Evolutionary conservation across 2,888 invertebrate species (phyloP), one percentile per base, ranked within the genome.

Genomic region (Siphonodentalium dalli): DNA sequence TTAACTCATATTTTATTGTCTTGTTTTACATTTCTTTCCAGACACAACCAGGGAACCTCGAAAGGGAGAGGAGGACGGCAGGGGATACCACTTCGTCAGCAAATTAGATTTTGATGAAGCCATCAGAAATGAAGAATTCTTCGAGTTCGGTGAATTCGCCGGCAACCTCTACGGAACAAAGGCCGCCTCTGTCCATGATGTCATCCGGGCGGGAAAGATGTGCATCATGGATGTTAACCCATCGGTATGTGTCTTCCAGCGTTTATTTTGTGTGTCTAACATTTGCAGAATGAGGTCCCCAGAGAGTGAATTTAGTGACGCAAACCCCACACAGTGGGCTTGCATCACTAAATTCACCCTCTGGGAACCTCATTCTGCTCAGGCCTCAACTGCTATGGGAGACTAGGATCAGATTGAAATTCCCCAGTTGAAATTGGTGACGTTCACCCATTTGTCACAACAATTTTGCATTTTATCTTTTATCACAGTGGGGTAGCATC

Each of bases 191-290:
- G 95, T 98, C 70, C 87, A 94, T 58, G 89, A 92, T 54, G 95
- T 98, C 29, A 94, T 97, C 50, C 91, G 91, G 82, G 90, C 92
- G 3, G 96, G 95, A 42, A 96, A 95, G 84, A 97, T 97, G 76
- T 98, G 98, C 85, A 94, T 99, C 15, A 87, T 98, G 58, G 97
- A 98, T 84, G 86, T 99, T 39, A 97, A 97, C 82, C 95, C 98
- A 39, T 81, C 84, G 65, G 84, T 83, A 63, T 64, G 75, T 68
- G 28, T 33, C 21, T 34, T 6, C n/a, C 20, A 35, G 2, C 13
- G 9, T 13, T 18, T n/a, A n/a, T n/a, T n/a, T n/a, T n/a, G n/a
- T n/a, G n/a, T n/a, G n/a, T n/a, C n/a, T n/a, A n/a, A n/a, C n/a
- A n/a, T n/a, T n/a, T n/a, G n/a, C n/a, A n/a, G n/a, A n/a, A n/a